These are phyloP conservation scores for Carlito syrichta DNA, from an alignment of 2,113 vertebrate genomes.

Conservation along the genomic window DNA sequence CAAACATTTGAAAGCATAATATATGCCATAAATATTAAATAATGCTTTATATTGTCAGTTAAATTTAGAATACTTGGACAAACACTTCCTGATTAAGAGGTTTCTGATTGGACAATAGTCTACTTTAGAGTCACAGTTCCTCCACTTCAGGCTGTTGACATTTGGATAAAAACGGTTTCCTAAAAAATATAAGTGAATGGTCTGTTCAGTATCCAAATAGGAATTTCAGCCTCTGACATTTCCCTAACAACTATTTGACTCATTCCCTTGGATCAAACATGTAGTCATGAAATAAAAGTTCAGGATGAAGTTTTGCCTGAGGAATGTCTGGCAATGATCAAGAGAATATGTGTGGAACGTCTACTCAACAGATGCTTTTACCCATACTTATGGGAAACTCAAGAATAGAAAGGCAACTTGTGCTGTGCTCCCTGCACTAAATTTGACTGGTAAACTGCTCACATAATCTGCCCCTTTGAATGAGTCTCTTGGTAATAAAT, in stretches of 20 bases:
- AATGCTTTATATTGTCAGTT: neutral
- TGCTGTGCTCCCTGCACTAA: neutral
- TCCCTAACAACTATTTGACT: neutral
- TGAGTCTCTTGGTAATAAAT: constrained; percentile 30
- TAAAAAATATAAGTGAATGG: neutral
- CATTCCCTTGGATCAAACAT: neutral
- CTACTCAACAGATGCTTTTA: constrained; percentile 41
- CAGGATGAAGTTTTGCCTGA: neutral
- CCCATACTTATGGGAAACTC: neutral
- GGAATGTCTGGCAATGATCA: constrained; percentile 54
- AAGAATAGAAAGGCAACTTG: constrained; percentile 8
- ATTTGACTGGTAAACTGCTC: neutral
- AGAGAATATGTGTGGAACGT: constrained; percentile 35
- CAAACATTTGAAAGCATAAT: constrained; percentile 17
- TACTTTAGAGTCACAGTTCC: neutral
- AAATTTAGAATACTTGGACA: neutral
- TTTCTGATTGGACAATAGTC: neutral
- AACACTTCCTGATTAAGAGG: neutral
- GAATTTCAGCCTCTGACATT: constrained; percentile 31
- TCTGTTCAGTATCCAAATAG: neutral
- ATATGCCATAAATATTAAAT: neutral
- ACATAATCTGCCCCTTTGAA: constrained; percentile 2
- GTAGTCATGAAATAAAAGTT: neutral
- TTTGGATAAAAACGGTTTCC: neutral
- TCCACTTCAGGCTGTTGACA: neutral